Conservation (phyloP, 2,888 invertebrate species). For the Physocephala rufipes region DNA sequence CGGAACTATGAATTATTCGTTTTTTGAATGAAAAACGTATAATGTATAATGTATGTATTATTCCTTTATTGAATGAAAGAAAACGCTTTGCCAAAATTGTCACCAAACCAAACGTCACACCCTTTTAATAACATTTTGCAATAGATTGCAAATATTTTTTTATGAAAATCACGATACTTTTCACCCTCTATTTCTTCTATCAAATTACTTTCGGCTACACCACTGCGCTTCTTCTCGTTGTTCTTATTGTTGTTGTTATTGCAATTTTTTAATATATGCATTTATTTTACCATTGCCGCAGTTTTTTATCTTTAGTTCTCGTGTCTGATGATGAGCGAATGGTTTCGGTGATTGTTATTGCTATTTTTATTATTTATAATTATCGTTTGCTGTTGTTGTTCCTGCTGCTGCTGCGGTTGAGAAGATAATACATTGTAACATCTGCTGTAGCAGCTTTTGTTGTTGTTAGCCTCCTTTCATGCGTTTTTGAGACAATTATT, state of each 20-base stretch:
- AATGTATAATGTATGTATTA: too few species aligned
- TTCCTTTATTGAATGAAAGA: too few species aligned
- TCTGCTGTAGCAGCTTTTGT: not conserved
- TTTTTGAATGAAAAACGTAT: too few species aligned
- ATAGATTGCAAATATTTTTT: too few species aligned
- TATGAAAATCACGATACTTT: too few species aligned
- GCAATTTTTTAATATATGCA: not conserved
- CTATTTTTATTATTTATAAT: too few species aligned
- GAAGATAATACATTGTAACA: not conserved
- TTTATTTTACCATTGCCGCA: not conserved
- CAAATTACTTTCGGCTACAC: too few species aligned
- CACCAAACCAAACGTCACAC: too few species aligned
- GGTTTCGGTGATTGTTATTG: not conserved
- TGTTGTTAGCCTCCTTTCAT: not conserved
- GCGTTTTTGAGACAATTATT: not conserved
- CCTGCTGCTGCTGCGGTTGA: not conserved
- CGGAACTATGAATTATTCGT: too few species aligned
- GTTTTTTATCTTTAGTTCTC: not conserved
- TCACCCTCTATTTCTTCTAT: too few species aligned
- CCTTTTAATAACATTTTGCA: too few species aligned
- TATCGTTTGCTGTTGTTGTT: constrained; percentile 1
- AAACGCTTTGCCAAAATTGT: too few species aligned
- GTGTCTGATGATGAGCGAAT: not conserved
- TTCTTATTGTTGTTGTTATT: not conserved
- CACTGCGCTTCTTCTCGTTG: not conserved